phyloP scores from a whole-genome alignment of 2,113 vertebrate species.

The Sapayoa aenigma region DNA sequence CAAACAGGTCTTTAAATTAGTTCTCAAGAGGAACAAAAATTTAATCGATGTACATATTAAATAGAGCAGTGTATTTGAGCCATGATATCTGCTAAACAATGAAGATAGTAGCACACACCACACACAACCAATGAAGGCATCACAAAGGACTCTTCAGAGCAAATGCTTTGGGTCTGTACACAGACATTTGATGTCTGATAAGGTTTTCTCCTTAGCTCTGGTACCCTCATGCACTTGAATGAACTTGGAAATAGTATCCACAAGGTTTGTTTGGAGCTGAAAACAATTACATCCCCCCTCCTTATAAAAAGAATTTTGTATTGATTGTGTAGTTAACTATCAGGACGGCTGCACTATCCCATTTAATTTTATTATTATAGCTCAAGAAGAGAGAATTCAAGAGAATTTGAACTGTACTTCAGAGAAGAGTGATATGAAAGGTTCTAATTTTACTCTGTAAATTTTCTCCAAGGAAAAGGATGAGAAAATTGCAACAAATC shows the following conservation, averaged over 20 bases:
- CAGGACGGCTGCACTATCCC: background rate
- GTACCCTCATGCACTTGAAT: background rate
- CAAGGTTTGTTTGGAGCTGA: background rate
- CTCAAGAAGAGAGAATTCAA: background rate
- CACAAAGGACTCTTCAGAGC: background rate
- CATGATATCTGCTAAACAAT: conserved; percentile 5
- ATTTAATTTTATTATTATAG: background rate
- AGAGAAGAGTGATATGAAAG: background rate
- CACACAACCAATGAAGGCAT: background rate
- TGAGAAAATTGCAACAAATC: background rate
- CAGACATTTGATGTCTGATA: background rate
- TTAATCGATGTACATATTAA: conserved; percentile 25
- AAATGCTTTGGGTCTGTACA: background rate
- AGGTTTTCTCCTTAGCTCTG: background rate
- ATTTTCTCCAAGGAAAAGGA: background rate
- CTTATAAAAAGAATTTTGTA: background rate
- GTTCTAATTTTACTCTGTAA: background rate
- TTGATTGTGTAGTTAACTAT: background rate
- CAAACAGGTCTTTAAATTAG: conserved; percentile 53
- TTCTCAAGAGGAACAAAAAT: conserved; percentile 28
- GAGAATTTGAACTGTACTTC: background rate
- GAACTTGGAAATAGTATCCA: background rate
- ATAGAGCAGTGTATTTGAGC: conserved; percentile 16
- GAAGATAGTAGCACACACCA: background rate
- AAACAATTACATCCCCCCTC: background rate